phyloP scores from a whole-genome alignment of 1,140 invertebrate genomes.

The Anoplophora glabripennis region DNA sequence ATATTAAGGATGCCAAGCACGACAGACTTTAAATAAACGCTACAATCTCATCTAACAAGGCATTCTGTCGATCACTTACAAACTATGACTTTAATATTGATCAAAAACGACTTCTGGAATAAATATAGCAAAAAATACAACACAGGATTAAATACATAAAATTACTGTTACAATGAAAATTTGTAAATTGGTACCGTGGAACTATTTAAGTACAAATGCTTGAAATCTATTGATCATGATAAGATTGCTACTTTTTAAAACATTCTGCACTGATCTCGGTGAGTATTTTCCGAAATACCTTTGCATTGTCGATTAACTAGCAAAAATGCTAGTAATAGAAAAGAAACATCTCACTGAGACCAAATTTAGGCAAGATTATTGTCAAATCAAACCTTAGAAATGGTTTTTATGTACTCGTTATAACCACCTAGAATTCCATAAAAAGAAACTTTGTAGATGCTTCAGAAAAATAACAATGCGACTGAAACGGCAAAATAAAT shows the following conservation, averaged over 20 bases:
- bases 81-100: constrained; percentile 9
- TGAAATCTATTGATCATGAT: constrained; percentile 17
- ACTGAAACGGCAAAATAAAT: background rate
- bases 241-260: background rate
- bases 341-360: too few relatives aligned
- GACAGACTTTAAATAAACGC: background rate
- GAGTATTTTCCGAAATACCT: background rate
- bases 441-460: background rate
- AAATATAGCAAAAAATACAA: constrained; percentile 11
- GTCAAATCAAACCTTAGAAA: background rate
- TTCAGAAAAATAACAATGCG: background rate
- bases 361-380: background rate
- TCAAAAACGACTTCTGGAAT: constrained; percentile 13
- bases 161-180: background rate
- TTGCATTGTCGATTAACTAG: background rate
- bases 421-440: background rate
- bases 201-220: constrained; percentile 11
- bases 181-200: background rate
- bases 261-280: background rate
- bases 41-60: constrained; percentile 5
- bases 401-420: too few relatives aligned
- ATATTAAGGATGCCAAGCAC: constrained; percentile 2
- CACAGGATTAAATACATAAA: constrained; percentile 1
- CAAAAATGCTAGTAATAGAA: too few relatives aligned
- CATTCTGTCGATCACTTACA: constrained; percentile 4